These are phyloP conservation scores for Sinodicranocentrus sp. DNA, from an alignment of 2,888 invertebrate genomes.

Conservation along the genomic window DNA sequence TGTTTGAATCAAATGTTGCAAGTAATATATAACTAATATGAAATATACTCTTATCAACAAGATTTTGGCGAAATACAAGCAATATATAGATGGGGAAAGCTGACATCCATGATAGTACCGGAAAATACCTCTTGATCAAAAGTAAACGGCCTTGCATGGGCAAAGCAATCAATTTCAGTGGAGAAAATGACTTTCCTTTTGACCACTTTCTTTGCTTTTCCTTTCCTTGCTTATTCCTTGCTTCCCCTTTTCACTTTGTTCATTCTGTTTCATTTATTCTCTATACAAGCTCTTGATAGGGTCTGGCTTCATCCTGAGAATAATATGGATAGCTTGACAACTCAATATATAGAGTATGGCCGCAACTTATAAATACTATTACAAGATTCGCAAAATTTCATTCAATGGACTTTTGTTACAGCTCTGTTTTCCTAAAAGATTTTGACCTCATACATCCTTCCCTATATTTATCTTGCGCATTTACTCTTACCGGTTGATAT, in stretches of 20 bases:
- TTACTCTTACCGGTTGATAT: too few relatives aligned
- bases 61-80: background rate
- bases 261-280: constrained; percentile 29
- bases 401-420: constrained; percentile 57
- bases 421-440: constrained; percentile 14
- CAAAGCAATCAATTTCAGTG: constrained; percentile 65
- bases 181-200: constrained; percentile 65
- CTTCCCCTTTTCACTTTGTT: constrained; percentile 37
- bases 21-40: background rate
- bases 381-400: constrained; percentile 13
- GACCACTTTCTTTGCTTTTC: constrained; percentile 54
- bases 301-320: background rate
- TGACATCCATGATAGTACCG: constrained; percentile 64
- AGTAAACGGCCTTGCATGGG: constrained; percentile 62
- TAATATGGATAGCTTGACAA: background rate
- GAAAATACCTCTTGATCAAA: constrained; percentile 67
- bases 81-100: background rate
- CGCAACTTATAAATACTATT: too few relatives aligned
- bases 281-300: background rate
- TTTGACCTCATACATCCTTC: constrained; percentile 38
- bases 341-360: constrained; percentile 12
- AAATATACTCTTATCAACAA: background rate
- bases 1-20: background rate
- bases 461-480: too few relatives aligned
- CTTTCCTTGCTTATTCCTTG: constrained; percentile 25